Conservation (phyloP, 1,140 invertebrate species). For the Euglossa dilemma region DNA sequence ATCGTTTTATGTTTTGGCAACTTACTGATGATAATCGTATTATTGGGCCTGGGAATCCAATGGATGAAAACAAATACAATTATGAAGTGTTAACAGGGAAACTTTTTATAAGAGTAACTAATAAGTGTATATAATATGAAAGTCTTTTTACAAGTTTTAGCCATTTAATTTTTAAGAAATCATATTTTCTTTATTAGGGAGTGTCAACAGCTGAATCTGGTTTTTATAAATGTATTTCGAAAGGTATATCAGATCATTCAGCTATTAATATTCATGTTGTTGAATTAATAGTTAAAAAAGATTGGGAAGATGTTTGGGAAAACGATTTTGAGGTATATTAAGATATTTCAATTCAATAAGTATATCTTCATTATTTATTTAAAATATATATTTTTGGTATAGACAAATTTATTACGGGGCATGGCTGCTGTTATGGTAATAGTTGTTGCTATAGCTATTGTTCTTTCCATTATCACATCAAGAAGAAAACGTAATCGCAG, state of each 20-base stretch:
- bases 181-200: slow-evolving; percentile 80
- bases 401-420: slow-evolving; percentile 76
- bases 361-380: not conserved
- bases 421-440: slow-evolving; percentile 76
- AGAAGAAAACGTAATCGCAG: slow-evolving; percentile 68
- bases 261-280: slow-evolving; percentile 83
- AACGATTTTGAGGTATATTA: slow-evolving; percentile 81
- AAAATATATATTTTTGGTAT: slow-evolving; percentile 22
- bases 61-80: slow-evolving; percentile 86
- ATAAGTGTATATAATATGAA: not conserved
- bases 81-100: slow-evolving; percentile 87
- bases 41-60: slow-evolving; percentile 85
- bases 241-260: slow-evolving; percentile 81
- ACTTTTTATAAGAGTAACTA: slow-evolving; percentile 85
- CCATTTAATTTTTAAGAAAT: slow-evolving; percentile 18
- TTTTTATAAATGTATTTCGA: slow-evolving; percentile 86
- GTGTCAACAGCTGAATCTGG: slow-evolving; percentile 85
- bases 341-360: not conserved
- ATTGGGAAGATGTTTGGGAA: slow-evolving; percentile 78
- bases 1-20: slow-evolving; percentile 88
- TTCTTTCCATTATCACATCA: slow-evolving; percentile 72
- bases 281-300: slow-evolving; percentile 84
- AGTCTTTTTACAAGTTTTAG: not conserved
- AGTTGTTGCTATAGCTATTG: slow-evolving; percentile 72
- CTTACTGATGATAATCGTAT: slow-evolving; percentile 83